Percentiles rank a stretch among this genome's conserved stretches.
Evolutionary conservation across 2,888 invertebrate genomes (phyloP).

Genomic region (Perdita meconis): DNA sequence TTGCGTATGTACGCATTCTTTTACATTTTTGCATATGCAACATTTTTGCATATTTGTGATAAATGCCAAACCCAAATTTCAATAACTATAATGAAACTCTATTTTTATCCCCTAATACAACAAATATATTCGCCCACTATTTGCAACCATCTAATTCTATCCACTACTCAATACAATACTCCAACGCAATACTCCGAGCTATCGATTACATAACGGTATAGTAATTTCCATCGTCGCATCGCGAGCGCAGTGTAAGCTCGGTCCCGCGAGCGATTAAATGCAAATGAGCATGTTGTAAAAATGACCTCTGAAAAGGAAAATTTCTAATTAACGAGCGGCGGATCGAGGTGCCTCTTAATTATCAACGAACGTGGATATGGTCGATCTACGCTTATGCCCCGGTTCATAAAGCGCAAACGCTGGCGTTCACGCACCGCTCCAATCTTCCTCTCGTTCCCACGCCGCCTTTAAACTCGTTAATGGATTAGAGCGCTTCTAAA

Average conservation of each 20-base stretch:
- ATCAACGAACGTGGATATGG: slow-evolving; percentile 41
- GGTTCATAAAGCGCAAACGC: slow-evolving; percentile 21
- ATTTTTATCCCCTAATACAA: no score
- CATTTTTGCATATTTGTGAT: no score
- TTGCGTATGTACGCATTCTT: no score
- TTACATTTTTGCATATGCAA: no score
- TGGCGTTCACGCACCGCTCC: slow-evolving; percentile 48
- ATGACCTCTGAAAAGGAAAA: slow-evolving; percentile 24
- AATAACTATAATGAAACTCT: no score
- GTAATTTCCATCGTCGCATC: neutral
- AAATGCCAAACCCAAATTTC: no score
- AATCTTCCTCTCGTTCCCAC: slow-evolving; percentile 68
- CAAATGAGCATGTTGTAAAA: slow-evolving; percentile 37
- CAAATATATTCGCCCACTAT: no score
- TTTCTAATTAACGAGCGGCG: slow-evolving; percentile 53
- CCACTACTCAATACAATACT: no score
- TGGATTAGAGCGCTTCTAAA: slow-evolving; percentile 70
- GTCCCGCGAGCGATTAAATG: slow-evolving; percentile 37
- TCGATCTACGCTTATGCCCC: slow-evolving; percentile 46
- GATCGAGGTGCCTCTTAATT: slow-evolving; percentile 49
- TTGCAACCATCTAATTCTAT: no score
- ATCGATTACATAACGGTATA: no score
- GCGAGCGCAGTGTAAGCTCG: slow-evolving; percentile 4
- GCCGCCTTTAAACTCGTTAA: slow-evolving; percentile 69
- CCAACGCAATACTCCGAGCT: no score